Evolutionary conservation across 2,113 vertebrate genomes (phyloP).

Genomic region (Nettapus auritus): DNA sequence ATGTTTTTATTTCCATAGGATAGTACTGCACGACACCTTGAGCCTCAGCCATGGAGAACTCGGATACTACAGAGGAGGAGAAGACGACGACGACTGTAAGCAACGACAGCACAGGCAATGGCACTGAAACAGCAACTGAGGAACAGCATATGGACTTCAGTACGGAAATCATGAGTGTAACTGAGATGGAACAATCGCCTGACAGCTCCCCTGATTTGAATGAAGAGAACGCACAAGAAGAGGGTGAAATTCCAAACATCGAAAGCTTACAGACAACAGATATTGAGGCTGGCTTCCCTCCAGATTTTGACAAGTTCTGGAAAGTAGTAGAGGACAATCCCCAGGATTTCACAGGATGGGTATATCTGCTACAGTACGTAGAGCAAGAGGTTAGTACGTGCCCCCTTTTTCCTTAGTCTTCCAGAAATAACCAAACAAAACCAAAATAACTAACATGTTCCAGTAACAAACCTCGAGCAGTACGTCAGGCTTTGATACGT

Average conservation of each 20-base stretch:
- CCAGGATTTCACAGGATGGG: slow-evolving; percentile 98
- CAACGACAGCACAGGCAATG: slow-evolving; percentile 47
- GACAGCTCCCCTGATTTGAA: slow-evolving; percentile 82
- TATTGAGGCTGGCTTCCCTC: slow-evolving; percentile 81
- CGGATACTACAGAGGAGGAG: slow-evolving; percentile 67
- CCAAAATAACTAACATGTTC: rapidly evolving
- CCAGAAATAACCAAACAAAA: neutral
- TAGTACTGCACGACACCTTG: neutral
- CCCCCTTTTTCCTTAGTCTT: neutral
- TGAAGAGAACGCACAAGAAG: slow-evolving; percentile 85
- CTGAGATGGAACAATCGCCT: slow-evolving; percentile 85
- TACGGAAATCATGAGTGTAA: slow-evolving; percentile 82
- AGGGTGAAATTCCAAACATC: slow-evolving; percentile 70
- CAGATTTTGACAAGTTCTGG: slow-evolving; percentile 93
- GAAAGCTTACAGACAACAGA: slow-evolving; percentile 71
- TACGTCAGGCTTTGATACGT: rapidly evolving
- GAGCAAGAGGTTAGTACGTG: slow-evolving; percentile 92
- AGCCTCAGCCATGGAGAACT: slow-evolving; percentile 72
- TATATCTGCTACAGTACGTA: slow-evolving; percentile 94
- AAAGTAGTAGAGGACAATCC: slow-evolving; percentile 93
- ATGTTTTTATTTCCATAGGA: slow-evolving; percentile 42
- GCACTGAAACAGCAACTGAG: slow-evolving; percentile 7
- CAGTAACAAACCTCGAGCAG: neutral
- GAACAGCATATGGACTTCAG: slow-evolving; percentile 77
- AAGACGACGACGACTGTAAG: neutral